phyloP scores from a whole-genome alignment of 2,113 vertebrate genomes.

The Sphaerodactylus townsendi region DNA sequence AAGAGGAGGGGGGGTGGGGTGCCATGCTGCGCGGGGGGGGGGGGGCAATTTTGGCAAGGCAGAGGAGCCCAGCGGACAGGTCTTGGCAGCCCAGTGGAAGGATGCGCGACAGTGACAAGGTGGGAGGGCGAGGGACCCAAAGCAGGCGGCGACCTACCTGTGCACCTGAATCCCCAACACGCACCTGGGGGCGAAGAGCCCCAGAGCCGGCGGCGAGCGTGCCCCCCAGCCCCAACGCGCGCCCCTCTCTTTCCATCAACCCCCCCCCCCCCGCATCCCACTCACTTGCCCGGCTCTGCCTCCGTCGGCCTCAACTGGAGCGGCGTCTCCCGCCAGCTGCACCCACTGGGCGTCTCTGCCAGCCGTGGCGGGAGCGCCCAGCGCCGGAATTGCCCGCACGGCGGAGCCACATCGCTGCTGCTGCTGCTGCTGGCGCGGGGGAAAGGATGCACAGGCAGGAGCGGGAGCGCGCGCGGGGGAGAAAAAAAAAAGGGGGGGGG shows the following conservation, averaged over 20 bases:
- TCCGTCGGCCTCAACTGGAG: conserved; percentile 44
- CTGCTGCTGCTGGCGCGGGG: conserved; percentile 46
- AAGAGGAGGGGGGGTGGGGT: rapidly evolving
- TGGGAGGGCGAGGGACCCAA: too few species aligned
- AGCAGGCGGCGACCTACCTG: too few species aligned
- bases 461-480: conserved; percentile 74
- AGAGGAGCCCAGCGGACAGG: background rate
- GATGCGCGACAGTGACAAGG: background rate
- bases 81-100: background rate
- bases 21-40: too few species aligned
- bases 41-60: background rate
- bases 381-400: conserved; percentile 65
- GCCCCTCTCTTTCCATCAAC: background rate
- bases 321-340: conserved; percentile 57
- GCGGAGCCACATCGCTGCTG: conserved; percentile 77
- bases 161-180: background rate
- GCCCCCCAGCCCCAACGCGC: conserved; percentile 15
- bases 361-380: conserved; percentile 67
- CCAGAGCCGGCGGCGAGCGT: background rate
- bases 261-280: background rate
- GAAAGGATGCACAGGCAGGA: conserved; percentile 77
- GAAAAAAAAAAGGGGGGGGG: background rate
- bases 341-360: conserved; percentile 68
- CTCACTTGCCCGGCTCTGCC: conserved; percentile 73
- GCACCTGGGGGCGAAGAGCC: background rate